Conservation (phyloP, 2,888 invertebrate genomes). For the Hetaerina titia region DNA sequence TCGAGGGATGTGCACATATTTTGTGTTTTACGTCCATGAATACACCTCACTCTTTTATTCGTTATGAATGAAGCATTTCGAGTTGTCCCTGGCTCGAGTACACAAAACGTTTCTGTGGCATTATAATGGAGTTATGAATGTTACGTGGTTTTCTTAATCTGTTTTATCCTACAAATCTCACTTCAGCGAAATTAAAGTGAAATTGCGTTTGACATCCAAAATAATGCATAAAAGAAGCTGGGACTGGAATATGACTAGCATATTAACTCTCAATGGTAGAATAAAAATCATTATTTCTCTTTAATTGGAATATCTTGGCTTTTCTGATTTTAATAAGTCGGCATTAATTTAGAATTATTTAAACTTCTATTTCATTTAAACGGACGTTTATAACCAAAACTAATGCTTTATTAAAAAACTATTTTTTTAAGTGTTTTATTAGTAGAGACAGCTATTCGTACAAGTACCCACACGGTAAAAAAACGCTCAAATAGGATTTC, state of each 20-base stretch:
- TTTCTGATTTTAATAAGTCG: background rate
- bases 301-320: background rate
- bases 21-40: background rate
- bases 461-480: too few species aligned
- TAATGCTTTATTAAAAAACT: too few species aligned
- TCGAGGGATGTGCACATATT: background rate
- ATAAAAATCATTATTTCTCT: background rate
- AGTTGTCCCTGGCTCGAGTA: background rate
- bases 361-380: too few species aligned
- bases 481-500: too few species aligned
- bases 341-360: background rate
- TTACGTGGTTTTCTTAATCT: background rate
- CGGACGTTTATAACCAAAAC: too few species aligned
- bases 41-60: background rate
- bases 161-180: background rate
- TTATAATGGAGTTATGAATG: background rate
- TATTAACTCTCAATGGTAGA: background rate
- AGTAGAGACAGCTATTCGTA: too few species aligned
- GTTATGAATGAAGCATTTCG: background rate
- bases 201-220: background rate
- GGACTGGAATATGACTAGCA: background rate
- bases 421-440: too few species aligned
- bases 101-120: background rate
- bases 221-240: background rate
- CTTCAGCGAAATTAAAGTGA: background rate